phyloP scores from a whole-genome alignment of 1,140 invertebrate genomes.

The Aradophagus sp. region DNA sequence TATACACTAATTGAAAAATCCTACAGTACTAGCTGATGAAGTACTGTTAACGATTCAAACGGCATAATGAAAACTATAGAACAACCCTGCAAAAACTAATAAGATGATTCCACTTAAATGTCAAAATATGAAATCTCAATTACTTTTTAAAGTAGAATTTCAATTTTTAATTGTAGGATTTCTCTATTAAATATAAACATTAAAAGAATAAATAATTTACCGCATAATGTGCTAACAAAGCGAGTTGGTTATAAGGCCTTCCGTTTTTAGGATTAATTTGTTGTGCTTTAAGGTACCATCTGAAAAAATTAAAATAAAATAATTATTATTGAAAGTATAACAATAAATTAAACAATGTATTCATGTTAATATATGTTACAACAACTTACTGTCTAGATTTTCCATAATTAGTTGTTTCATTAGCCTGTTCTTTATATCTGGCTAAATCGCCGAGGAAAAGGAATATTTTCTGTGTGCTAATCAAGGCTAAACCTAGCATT shows the following conservation, averaged over 20 bases:
- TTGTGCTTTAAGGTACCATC: slow-evolving; percentile 94
- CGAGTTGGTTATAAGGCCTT: slow-evolving; percentile 94
- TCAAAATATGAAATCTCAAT: too few species aligned
- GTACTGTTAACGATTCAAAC: too few species aligned
- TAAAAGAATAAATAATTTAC: slow-evolving; percentile 83
- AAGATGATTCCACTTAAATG: too few species aligned
- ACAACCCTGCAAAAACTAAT: too few species aligned
- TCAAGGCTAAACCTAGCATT: slow-evolving; percentile 83
- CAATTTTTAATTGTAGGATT: too few species aligned
- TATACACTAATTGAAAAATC: too few species aligned
- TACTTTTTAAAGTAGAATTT: slow-evolving; percentile 14
- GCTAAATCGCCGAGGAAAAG: slow-evolving; percentile 93
- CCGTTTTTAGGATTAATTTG: slow-evolving; percentile 96
- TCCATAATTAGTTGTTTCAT: slow-evolving; percentile 88
- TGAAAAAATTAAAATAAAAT: slow-evolving; percentile 58
- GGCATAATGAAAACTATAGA: too few species aligned
- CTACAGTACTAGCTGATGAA: too few species aligned
- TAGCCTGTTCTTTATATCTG: slow-evolving; percentile 90
- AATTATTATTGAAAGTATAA: slow-evolving; percentile 3
- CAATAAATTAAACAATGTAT: slow-evolving; percentile 15
- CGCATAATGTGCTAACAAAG: slow-evolving; percentile 91
- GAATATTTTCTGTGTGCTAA: slow-evolving; percentile 90
- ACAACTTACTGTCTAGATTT: slow-evolving; percentile 86
- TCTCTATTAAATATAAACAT: too few species aligned
- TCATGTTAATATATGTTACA: too few species aligned